Evolutionary conservation across 2,797 vertebrate genomes (phyloP), one percentile per base, ranked within the genome.

Genomic region (Microcaecilia unicolor): DNA sequence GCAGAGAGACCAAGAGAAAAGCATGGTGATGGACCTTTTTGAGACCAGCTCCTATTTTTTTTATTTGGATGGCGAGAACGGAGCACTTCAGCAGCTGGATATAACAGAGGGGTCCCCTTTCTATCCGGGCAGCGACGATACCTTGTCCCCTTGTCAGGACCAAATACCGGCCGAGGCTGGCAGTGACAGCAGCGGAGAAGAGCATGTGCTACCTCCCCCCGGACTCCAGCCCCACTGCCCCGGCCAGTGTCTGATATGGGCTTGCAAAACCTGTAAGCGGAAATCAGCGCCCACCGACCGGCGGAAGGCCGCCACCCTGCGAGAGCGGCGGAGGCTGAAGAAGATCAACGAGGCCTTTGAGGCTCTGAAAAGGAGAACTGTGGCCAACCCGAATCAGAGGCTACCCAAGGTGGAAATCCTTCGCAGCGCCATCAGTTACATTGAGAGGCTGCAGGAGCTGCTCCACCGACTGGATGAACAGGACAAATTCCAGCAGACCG

Each of bases 11-110:
- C 60, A 17, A 58, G 61, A 67, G 64, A 46, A 80, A 77, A 81
- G 81, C 90, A 97, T 83, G 85, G 97, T 96, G 92, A 98, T 98
- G 95, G 94, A 98, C 88, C 89, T 98, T 86, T 98, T 98, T 58
- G 95, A 98, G 90, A 90, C 92, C 68, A 91, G 85, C 65, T 83
- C 89, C 76, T 97, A 92, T 82, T 94, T 97, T 72, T 98, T 97
- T 70, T 97, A 93, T 41, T 79, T 98, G 63, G 94, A 97, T 4
- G 87, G 81, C 4, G 92, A 97, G 51, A 87, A 90, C 76, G 89
- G 90, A 54, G 72, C 87, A 15, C 65, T 97, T 25, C 91, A 92
- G 67, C 87, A 87, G 31, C 55, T 98, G 83, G 94, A 94, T 64
- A 84, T 92, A 72, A 70, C 85, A 6, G 92, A 81, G 38, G 91